Percentiles rank a stretch among this genome's conserved stretches.
These are phyloP conservation scores for Lithophane leautieri DNA, from an alignment of 2,888 invertebrate genomes.

Conservation along the genomic window DNA sequence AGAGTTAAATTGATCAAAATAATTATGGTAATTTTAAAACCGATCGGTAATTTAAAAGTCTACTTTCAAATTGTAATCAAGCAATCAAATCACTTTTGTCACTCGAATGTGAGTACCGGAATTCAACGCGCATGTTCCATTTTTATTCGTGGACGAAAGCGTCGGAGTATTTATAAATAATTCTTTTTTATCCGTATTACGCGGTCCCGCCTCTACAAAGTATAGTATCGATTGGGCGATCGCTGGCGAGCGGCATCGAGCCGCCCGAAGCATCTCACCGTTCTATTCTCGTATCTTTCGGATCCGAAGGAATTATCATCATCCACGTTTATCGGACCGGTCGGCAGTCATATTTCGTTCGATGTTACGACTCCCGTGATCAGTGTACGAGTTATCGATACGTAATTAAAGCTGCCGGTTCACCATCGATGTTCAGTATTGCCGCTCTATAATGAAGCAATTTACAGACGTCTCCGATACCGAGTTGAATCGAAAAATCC, in stretches of 20 bases:
- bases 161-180: slow-evolving; percentile 69
- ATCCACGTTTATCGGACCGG: slow-evolving; percentile 72
- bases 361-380: slow-evolving; percentile 63
- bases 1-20: slow-evolving; percentile 1
- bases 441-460: slow-evolving; percentile 65
- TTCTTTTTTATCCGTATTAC: slow-evolving; percentile 68
- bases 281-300: slow-evolving; percentile 80
- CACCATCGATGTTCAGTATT: slow-evolving; percentile 51
- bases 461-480: slow-evolving; percentile 58
- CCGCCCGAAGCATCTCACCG: slow-evolving; percentile 65
- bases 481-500: slow-evolving; percentile 29
- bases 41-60: neutral
- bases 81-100: slow-evolving; percentile 55
- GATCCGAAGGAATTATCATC: slow-evolving; percentile 76
- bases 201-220: slow-evolving; percentile 78
- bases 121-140: slow-evolving; percentile 52
- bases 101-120: slow-evolving; percentile 51
- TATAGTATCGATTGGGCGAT: slow-evolving; percentile 81
- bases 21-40: slow-evolving; percentile 27
- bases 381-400: slow-evolving; percentile 59
- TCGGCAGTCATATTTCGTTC: slow-evolving; percentile 70
- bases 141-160: slow-evolving; percentile 62
- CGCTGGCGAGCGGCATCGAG: slow-evolving; percentile 70
- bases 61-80: slow-evolving; percentile 24
- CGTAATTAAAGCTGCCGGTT: slow-evolving; percentile 61